A percentile compares a stretch with the other conserved stretches of the same genome.
These are phyloP conservation scores for Heliothis subflexa DNA, from an alignment of 1,140 invertebrate genomes.

Conservation along the genomic window DNA sequence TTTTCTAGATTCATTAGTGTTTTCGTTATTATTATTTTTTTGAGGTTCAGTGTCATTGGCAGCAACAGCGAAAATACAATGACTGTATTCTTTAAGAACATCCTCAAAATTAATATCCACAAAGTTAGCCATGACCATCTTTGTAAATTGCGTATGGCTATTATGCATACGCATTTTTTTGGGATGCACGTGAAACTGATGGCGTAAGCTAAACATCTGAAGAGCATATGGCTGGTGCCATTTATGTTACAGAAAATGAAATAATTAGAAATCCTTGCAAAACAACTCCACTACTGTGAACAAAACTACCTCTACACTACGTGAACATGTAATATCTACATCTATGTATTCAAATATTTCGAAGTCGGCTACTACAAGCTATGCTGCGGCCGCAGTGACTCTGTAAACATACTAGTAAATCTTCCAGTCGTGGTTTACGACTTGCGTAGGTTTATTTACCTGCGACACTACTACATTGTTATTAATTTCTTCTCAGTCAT, in stretches of 20 bases:
- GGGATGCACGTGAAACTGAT: too few relatives aligned
- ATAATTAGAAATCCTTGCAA: too few relatives aligned
- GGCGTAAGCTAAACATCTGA: too few relatives aligned
- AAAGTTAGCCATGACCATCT: too few relatives aligned
- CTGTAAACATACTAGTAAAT: slow-evolving; percentile 4
- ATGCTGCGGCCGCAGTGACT: not conserved
- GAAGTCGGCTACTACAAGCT: not conserved
- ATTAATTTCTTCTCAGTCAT: not conserved
- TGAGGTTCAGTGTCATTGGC: not conserved
- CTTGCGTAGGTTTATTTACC: not conserved
- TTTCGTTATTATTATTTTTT: slow-evolving; percentile 34
- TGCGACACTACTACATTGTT: not conserved
- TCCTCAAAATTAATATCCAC: too few relatives aligned
- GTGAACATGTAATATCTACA: not conserved
- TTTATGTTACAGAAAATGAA: too few relatives aligned
- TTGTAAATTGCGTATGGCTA: too few relatives aligned
- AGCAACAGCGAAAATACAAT: not conserved
- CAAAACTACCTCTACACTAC: not conserved
- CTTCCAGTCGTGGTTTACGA: not conserved
- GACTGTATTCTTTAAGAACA: too few relatives aligned
- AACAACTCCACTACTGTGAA: too few relatives aligned
- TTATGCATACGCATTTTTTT: too few relatives aligned
- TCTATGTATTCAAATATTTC: not conserved
- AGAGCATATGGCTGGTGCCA: too few relatives aligned
- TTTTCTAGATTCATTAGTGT: slow-evolving; percentile 38